These are phyloP conservation scores for Microctenopoma stevenorrisi DNA, from an alignment of 2,797 vertebrate genomes.

Conservation along the genomic window DNA sequence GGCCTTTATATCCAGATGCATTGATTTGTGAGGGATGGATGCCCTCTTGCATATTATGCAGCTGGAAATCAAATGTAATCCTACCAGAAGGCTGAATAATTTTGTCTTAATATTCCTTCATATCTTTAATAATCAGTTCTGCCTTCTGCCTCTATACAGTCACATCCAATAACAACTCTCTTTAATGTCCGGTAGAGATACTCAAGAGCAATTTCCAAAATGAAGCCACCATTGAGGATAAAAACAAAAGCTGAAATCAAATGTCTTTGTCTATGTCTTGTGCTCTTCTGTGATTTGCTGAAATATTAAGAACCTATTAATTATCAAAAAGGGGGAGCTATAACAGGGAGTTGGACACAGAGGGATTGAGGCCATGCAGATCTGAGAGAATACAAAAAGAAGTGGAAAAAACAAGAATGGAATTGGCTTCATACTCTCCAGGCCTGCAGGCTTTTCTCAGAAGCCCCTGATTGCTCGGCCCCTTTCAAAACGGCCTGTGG, in stretches of 20 bases:
- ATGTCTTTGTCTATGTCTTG: slow-evolving; percentile 6
- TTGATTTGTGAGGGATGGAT: slow-evolving; percentile 40
- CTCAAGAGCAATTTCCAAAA: slow-evolving; percentile 32
- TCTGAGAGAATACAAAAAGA: slow-evolving; percentile 63
- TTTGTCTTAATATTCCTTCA: slow-evolving; percentile 21
- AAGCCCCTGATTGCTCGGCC: slow-evolving; percentile 56
- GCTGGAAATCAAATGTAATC: slow-evolving; percentile 39
- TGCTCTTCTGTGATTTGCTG: slow-evolving; percentile 37
- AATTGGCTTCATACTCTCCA: slow-evolving; percentile 43
- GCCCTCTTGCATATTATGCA: slow-evolving; percentile 19
- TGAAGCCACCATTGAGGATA: slow-evolving; percentile 3
- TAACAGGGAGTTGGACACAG: slow-evolving; percentile 14
- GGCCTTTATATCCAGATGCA: slow-evolving; percentile 29
- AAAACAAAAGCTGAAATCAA: slow-evolving; percentile 46
- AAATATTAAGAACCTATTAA: slow-evolving; percentile 69
- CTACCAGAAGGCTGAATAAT: slow-evolving; percentile 10
- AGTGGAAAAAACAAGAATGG: slow-evolving; percentile 49
- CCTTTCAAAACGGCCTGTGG: slow-evolving; percentile 51
- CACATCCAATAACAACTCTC: slow-evolving; percentile 30
- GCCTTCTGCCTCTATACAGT: slow-evolving; percentile 21
- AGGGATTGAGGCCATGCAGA: slow-evolving; percentile 64
- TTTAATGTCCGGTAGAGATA: slow-evolving; percentile 23
- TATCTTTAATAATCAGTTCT: slow-evolving; percentile 31
- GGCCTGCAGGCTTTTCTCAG: slow-evolving; percentile 41
- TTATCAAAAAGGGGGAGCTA: slow-evolving; percentile 52